Conservation (phyloP, 2,113 vertebrate genomes). For the Psephotus haematonotus region DNA sequence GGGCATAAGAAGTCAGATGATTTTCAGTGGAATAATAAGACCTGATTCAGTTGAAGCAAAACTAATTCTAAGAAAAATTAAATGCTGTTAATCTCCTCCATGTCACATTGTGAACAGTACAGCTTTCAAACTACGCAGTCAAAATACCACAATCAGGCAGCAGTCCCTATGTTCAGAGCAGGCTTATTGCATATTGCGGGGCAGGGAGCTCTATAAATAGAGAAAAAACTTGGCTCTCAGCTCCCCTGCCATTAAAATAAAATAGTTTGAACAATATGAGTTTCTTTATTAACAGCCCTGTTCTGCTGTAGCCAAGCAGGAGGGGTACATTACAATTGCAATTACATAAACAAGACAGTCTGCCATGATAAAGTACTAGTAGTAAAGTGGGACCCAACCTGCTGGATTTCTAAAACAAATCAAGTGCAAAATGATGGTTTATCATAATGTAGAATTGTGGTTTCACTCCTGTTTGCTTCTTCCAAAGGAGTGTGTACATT, state of each 20-base stretch:
- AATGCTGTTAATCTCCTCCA: slow-evolving; percentile 24
- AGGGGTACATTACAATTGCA: not conserved
- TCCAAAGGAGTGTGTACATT: not conserved
- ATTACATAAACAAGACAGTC: not conserved
- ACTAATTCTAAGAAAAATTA: slow-evolving; percentile 31
- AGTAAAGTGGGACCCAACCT: not conserved
- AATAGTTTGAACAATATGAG: not conserved
- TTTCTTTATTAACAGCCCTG: not conserved
- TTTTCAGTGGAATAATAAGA: slow-evolving; percentile 20
- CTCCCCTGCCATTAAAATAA: not conserved
- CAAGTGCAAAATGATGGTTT: not conserved
- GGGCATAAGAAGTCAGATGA: not conserved
- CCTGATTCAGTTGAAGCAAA: slow-evolving; percentile 28
- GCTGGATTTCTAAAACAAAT: not conserved
- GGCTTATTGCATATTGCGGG: not conserved
- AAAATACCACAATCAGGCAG: not conserved
- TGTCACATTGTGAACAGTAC: not conserved
- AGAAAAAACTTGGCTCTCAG: not conserved
- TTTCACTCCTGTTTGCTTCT: not conserved
- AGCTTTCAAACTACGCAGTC: not conserved
- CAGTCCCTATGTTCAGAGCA: not conserved
- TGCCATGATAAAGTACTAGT: not conserved
- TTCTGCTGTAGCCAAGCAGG: not conserved
- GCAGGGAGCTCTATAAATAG: not conserved
- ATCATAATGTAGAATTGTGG: not conserved